Percentiles rank a stretch among this genome's conserved stretches.
These are phyloP conservation scores for Andrena chrysosceles DNA, from an alignment of 2,888 invertebrate genomes.

Conservation along the genomic window DNA sequence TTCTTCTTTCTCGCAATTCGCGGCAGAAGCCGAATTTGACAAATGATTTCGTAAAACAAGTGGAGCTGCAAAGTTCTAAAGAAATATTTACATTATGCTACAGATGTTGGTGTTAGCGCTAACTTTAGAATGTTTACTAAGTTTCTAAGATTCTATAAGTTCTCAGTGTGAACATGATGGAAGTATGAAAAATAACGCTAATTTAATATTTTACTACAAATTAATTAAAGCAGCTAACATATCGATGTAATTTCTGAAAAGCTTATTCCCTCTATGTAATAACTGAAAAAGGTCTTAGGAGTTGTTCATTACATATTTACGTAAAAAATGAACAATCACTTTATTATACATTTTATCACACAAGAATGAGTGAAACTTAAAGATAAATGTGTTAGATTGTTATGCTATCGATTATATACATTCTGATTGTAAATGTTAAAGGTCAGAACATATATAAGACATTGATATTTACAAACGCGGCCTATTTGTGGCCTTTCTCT, in stretches of 20 bases:
- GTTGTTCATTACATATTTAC: constrained; percentile 30
- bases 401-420: constrained; percentile 43
- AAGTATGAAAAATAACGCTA: no score
- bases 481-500: constrained; percentile 14
- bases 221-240: neutral
- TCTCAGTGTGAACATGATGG: neutral
- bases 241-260: neutral
- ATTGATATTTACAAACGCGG: constrained; percentile 49
- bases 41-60: no score
- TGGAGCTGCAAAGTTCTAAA: no score
- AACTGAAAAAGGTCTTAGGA: constrained; percentile 3
- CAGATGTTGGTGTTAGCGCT: neutral
- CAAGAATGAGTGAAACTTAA: constrained; percentile 41
- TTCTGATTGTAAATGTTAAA: constrained; percentile 41
- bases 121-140: neutral
- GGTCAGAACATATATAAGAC: constrained; percentile 34
- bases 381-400: constrained; percentile 42
- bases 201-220: neutral
- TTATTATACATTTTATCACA: constrained; percentile 57
- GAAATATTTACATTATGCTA: neutral
- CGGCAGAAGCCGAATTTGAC: neutral
- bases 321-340: constrained; percentile 52
- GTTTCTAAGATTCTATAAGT: neutral
- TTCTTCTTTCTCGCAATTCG: neutral
- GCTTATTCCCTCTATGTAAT: neutral